phyloP scores from a whole-genome alignment of 2,113 vertebrate species.

The Centropus unirufus region DNA sequence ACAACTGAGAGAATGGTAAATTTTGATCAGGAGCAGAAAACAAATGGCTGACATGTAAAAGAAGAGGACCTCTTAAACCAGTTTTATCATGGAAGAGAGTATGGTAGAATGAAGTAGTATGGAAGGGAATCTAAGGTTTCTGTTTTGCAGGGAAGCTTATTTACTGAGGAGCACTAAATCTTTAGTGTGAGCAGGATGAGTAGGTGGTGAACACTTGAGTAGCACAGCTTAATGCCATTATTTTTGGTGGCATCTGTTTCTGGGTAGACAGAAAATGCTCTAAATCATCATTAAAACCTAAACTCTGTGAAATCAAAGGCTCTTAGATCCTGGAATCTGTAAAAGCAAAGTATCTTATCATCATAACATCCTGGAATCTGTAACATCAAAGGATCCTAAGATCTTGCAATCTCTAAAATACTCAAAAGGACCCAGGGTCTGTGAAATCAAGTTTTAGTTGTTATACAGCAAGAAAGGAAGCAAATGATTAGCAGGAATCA shows the following conservation, averaged over 20 bases:
- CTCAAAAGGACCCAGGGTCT: too few relatives aligned
- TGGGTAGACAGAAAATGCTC: background rate
- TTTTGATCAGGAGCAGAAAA: background rate
- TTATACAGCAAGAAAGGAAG: too few relatives aligned
- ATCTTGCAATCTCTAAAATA: too few relatives aligned
- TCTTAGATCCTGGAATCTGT: too few relatives aligned
- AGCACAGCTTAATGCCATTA: rapidly evolving
- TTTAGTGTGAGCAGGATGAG: background rate
- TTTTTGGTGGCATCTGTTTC: background rate
- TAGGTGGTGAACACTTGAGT: background rate
- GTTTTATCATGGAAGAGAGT: background rate
- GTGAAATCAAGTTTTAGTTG: too few relatives aligned
- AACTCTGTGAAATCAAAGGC: too few relatives aligned
- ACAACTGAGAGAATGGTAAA: background rate
- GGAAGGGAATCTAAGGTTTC: background rate
- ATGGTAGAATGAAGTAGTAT: background rate
- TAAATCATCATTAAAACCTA: too few relatives aligned
- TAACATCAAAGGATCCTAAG: too few relatives aligned
- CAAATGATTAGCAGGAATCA: too few relatives aligned
- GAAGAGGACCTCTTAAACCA: background rate
- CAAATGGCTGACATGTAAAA: background rate
- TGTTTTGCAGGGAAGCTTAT: background rate
- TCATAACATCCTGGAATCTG: too few relatives aligned
- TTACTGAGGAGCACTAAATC: background rate
- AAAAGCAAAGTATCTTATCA: too few relatives aligned